These are phyloP conservation scores for Mycetomoellerius zeteki DNA, from an alignment of 1,140 invertebrate species.

Conservation along the genomic window DNA sequence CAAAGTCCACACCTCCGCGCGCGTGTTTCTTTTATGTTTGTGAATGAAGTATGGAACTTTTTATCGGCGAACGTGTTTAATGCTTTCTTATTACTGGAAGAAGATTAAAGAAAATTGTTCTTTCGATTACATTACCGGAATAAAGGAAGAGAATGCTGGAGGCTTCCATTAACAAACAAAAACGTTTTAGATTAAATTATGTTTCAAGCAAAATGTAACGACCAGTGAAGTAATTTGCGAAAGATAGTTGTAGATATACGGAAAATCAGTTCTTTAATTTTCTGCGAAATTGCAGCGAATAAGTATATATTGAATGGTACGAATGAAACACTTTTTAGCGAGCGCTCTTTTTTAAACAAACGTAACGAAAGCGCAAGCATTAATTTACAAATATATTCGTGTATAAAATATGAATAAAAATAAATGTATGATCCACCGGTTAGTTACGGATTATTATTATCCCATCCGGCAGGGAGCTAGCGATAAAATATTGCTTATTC, in stretches of 20 bases:
- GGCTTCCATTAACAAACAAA: constrained; percentile 13
- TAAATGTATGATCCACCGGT: background rate
- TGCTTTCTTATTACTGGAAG: constrained; percentile 17
- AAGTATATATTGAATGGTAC: background rate
- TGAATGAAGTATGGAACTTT: constrained; percentile 35
- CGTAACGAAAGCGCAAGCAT: background rate
- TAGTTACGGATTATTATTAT: background rate
- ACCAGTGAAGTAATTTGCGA: constrained; percentile 4
- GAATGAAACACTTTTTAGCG: background rate
- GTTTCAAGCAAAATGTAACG: background rate
- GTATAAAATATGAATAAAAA: background rate
- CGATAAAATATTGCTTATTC: constrained; percentile 41
- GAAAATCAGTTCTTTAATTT: constrained; percentile 2
- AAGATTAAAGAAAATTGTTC: constrained; percentile 42
- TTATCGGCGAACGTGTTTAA: constrained; percentile 28
- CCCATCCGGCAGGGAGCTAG: background rate
- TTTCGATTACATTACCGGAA: background rate
- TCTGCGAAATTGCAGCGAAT: background rate
- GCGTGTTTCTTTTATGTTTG: constrained; percentile 1
- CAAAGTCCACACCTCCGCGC: background rate
- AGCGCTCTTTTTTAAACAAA: background rate
- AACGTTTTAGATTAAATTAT: background rate
- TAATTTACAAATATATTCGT: background rate
- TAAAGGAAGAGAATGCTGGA: constrained; percentile 12
- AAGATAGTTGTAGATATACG: background rate